These are phyloP conservation scores for Coronaproctus castanopsis DNA, from an alignment of 2,888 invertebrate species.

Conservation along the genomic window DNA sequence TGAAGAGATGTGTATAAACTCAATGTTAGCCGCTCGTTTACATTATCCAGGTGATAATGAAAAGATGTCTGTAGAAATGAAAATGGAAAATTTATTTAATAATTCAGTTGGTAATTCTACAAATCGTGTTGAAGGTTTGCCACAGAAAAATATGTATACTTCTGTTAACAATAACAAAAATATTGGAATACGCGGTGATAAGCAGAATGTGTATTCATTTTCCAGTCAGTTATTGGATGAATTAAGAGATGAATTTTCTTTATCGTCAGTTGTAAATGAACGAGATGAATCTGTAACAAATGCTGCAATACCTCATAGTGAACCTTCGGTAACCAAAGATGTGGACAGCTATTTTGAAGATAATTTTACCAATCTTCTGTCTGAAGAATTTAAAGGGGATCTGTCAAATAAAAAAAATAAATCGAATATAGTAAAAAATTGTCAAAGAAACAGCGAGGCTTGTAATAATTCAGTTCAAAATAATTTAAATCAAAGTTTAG, in stretches of 20 bases:
- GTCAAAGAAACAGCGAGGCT: too few species aligned
- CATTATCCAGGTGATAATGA: background rate
- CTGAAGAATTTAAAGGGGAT: background rate
- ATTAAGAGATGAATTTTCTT: background rate
- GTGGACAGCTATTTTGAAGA: background rate
- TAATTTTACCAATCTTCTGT: background rate
- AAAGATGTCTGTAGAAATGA: background rate
- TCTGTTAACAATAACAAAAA: background rate
- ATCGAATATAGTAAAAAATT: too few species aligned
- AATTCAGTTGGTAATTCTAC: background rate
- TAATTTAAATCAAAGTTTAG: too few species aligned
- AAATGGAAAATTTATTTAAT: background rate
- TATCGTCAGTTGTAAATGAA: background rate
- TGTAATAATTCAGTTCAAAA: too few species aligned
- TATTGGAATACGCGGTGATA: background rate
- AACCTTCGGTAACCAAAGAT: background rate
- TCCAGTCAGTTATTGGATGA: background rate
- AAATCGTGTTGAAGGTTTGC: too few species aligned
- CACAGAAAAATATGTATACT: background rate
- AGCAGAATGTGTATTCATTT: background rate
- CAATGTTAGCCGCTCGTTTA: too few species aligned
- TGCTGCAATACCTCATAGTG: background rate
- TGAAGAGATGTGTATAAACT: too few species aligned
- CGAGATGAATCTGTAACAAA: background rate
- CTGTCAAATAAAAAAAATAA: too few species aligned